Base-by-base conservation (phyloP, 2,797 vertebrate genomes). In the Sarcophilus harrisii region DNA sequence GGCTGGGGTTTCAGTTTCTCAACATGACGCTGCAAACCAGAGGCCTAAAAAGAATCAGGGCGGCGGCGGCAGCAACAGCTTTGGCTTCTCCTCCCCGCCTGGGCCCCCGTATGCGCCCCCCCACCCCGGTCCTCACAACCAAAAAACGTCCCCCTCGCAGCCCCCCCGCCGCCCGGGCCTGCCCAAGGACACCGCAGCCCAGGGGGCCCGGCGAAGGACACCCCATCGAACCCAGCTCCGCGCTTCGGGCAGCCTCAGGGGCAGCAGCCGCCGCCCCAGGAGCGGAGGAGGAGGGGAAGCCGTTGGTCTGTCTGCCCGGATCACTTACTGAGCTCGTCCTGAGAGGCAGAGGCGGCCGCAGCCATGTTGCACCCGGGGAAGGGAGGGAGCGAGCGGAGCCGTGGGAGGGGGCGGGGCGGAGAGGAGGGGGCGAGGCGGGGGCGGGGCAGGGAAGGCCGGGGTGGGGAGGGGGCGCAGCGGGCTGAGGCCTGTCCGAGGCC, bases 261-360 rank as follows among this genome's bases (percentile, higher is more conserved):
- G 93, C 92, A 52, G 93, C 55, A 91, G 45, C 95, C 92, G 45
- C 81, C 12, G 27, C 57, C 91, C 90, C 81, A 0, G 92, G 92
- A 30, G 62, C 13, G 93, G 96, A 10, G 12, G 0, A 38, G 57
- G 13, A 8, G 14, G 45, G 54, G 92, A 92, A 94, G 32, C 6
- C 91, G 54, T 92, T 92, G 96, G 92, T 98, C 81, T 96, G 97
- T 97, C 96, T 97, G 91, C 81, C 94, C 52, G 90, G 97, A 97
- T 98, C 99, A 99, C 99, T 99, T 99, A 99, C 99, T 99, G 98
- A 99, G 99, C 99, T 99, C 99, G 98, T 99, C 99, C 99, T 99
- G 99, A 89, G 99, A 99, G 98, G 99, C 99, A 93, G 98, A 97
- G 97, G 97, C 98, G 91, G 98, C 98, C 96, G 98, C 98, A 96